Evolutionary conservation across 2,113 vertebrate species (phyloP).

Genomic region (Desmodus rotundus): DNA sequence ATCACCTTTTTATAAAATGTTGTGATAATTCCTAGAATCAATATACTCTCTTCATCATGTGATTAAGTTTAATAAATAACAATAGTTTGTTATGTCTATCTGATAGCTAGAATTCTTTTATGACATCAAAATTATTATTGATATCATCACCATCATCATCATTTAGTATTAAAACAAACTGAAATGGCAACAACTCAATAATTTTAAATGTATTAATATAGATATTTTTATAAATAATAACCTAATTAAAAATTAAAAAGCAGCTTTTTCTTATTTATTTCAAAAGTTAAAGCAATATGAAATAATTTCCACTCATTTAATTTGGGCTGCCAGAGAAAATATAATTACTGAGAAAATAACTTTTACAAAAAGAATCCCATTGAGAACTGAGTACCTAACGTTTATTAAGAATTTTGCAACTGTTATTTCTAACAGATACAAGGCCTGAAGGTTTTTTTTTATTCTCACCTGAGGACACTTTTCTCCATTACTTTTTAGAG

Average conservation of each 20-base stretch:
- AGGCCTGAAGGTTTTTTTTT: neutral
- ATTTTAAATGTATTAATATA: neutral
- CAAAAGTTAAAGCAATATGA: neutral
- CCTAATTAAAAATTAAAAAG: neutral
- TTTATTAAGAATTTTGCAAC: neutral
- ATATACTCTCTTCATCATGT: fast-evolving
- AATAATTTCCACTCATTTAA: neutral
- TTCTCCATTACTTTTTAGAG: no score
- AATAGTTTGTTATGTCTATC: neutral
- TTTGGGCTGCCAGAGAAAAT: neutral
- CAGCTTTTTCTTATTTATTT: neutral
- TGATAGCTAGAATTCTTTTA: neutral
- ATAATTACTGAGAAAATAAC: neutral
- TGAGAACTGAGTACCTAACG: no score
- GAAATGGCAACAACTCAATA: neutral
- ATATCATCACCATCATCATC: neutral
- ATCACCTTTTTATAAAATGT: no score
- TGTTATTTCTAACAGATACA: neutral
- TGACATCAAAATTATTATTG: neutral
- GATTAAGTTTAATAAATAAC: neutral
- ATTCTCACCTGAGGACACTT: no score
- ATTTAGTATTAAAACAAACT: neutral
- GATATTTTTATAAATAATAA: neutral
- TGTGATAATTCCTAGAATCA: neutral
- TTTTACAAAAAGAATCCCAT: neutral